These are phyloP conservation scores for Agrotis exclamationis DNA, from an alignment of 2,888 invertebrate species.

Conservation along the genomic window DNA sequence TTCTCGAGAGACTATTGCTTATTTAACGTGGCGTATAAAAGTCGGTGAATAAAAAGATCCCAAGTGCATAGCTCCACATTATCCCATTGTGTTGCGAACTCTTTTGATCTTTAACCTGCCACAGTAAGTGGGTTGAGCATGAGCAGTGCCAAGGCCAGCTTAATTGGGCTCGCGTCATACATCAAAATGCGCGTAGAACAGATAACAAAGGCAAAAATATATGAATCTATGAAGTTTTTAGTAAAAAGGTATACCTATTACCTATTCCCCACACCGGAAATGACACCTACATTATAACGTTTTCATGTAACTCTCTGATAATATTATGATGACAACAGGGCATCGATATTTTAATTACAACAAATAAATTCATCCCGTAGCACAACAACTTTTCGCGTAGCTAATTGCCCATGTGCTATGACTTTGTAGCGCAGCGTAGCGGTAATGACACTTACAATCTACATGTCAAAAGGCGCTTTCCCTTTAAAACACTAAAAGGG, in stretches of 20 bases:
- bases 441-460: not conserved
- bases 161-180: conserved; percentile 41
- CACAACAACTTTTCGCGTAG: not conserved
- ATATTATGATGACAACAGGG: not conserved
- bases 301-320: not conserved
- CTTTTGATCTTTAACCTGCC: conserved; percentile 54
- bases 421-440: conserved; percentile 9
- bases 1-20: conserved; percentile 28
- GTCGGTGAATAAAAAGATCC: conserved; percentile 44
- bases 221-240: not conserved
- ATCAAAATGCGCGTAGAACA: conserved; percentile 4
- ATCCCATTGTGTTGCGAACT: conserved; percentile 47
- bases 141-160: conserved; percentile 55
- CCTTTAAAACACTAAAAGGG: not conserved
- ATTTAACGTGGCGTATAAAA: conserved; percentile 35
- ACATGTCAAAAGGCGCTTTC: not conserved
- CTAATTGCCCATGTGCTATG: conserved; percentile 10
- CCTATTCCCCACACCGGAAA: not conserved
- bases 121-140: conserved; percentile 44
- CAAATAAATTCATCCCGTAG: conserved; percentile 7
- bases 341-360: not conserved
- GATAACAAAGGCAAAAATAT: not conserved
- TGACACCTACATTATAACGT: not conserved
- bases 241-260: not conserved
- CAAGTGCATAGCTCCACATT: conserved; percentile 51